Conservation (phyloP, 2,113 vertebrate species). For the Struthidea cinerea region DNA sequence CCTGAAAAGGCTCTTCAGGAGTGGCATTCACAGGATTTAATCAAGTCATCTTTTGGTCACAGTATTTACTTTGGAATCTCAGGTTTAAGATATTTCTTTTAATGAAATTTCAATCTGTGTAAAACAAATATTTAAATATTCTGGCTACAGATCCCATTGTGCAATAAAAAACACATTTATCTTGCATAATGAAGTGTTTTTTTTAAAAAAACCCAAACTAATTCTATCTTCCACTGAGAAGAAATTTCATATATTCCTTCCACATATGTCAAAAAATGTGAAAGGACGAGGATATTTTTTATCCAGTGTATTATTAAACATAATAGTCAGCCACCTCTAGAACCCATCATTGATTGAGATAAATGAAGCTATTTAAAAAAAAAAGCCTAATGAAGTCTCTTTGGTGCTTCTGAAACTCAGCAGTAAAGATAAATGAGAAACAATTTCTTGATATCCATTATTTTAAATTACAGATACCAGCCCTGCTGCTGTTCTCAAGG, state of each 20-base stretch:
- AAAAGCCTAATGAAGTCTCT: conserved; percentile 79
- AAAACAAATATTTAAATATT: conserved; percentile 27
- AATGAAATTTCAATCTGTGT: neutral
- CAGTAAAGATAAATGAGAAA: conserved; percentile 84
- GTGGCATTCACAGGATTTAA: neutral
- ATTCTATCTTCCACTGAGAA: neutral
- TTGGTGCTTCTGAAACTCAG: conserved; percentile 72
- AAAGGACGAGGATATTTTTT: neutral
- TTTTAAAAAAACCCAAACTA: neutral
- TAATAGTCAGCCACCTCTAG: conserved; percentile 73
- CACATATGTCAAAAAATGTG: neutral
- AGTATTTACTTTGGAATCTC: neutral
- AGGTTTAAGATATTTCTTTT: neutral
- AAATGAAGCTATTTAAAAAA: conserved; percentile 74
- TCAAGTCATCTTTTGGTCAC: neutral
- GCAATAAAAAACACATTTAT: neutral
- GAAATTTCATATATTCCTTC: neutral
- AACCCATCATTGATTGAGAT: conserved; percentile 81
- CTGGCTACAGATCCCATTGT: neutral
- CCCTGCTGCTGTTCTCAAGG: conserved; percentile 69
- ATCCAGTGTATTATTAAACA: conserved; percentile 63
- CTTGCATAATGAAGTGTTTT: neutral
- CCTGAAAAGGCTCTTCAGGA: neutral
- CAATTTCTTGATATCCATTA: conserved; percentile 83
- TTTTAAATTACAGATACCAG: conserved; percentile 82